phyloP scores from a whole-genome alignment of 1,140 invertebrate species.

The Drosophila tsacasi region DNA sequence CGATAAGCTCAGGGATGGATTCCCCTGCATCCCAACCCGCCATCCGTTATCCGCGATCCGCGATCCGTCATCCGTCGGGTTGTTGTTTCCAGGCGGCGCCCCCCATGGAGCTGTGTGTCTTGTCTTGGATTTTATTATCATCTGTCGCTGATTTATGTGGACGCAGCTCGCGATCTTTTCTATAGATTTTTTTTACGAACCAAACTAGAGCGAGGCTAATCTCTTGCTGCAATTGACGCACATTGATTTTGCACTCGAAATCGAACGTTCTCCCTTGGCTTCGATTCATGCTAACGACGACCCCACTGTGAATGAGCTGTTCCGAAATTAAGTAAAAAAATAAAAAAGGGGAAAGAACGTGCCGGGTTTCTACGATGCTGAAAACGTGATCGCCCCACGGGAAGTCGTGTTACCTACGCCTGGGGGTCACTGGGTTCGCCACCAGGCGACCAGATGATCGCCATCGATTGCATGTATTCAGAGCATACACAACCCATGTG shows the following conservation, averaged over 20 bases:
- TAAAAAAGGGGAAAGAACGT: constrained; percentile 18
- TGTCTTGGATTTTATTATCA: constrained; percentile 66
- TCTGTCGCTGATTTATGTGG: constrained; percentile 69
- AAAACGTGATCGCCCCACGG: constrained; percentile 29
- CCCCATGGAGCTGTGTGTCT: constrained; percentile 23
- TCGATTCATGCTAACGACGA: constrained; percentile 38
- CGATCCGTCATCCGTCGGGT: neutral
- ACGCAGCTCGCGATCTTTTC: constrained; percentile 43
- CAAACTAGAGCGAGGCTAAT: constrained; percentile 79
- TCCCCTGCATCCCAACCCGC: neutral
- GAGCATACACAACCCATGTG: constrained; percentile 20
- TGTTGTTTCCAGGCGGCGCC: constrained; percentile 51
- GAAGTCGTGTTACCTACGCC: constrained; percentile 5
- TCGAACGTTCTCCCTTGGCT: constrained; percentile 48
- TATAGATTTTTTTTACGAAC: constrained; percentile 19
- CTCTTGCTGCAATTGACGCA: constrained; percentile 77
- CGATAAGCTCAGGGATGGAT: constrained; percentile 36
- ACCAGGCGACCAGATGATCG: constrained; percentile 6
- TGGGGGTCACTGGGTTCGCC: constrained; percentile 27
- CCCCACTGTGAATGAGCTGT: constrained; percentile 28
- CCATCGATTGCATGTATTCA: neutral
- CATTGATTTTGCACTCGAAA: constrained; percentile 69
- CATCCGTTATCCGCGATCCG: neutral
- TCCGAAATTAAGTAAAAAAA: constrained; percentile 35
- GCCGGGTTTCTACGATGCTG: constrained; percentile 35